These are phyloP conservation scores for Drosophila virilis DNA, from an alignment of 1,140 invertebrate genomes.

Conservation along the genomic window DNA sequence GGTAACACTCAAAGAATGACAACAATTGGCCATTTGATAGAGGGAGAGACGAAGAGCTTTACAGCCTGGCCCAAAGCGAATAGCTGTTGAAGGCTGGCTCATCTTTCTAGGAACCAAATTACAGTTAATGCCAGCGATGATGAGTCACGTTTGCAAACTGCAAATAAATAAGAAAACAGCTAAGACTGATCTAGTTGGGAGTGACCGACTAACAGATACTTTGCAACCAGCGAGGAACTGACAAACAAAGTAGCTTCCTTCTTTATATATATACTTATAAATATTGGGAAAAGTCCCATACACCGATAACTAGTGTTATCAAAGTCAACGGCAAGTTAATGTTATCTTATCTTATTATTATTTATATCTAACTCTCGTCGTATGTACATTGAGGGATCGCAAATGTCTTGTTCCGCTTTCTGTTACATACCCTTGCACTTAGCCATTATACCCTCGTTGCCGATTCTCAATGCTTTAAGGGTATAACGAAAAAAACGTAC, in stretches of 20 bases:
- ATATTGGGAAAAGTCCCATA: too few species aligned
- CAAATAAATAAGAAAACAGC: constrained; percentile 1
- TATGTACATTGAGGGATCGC: too few species aligned
- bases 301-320: too few species aligned
- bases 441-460: background rate
- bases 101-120: constrained; percentile 47
- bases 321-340: too few species aligned
- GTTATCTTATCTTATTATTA: too few species aligned
- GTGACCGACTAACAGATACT: background rate
- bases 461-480: background rate
- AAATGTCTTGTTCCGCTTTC: too few species aligned
- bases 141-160: constrained; percentile 27
- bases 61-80: constrained; percentile 15
- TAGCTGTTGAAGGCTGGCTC: constrained; percentile 28
- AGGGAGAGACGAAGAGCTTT: constrained; percentile 2
- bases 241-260: too few species aligned
- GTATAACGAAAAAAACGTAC: background rate
- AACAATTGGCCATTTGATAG: constrained; percentile 41
- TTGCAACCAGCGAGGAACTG: background rate
- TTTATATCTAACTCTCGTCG: too few species aligned
- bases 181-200: background rate
- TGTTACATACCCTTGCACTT: too few species aligned
- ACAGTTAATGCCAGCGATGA: constrained; percentile 17
- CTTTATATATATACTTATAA: too few species aligned
- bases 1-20: constrained; percentile 12